Base-by-base conservation (phyloP, 2,113 vertebrate genomes). In the Buteo buteo region DNA sequence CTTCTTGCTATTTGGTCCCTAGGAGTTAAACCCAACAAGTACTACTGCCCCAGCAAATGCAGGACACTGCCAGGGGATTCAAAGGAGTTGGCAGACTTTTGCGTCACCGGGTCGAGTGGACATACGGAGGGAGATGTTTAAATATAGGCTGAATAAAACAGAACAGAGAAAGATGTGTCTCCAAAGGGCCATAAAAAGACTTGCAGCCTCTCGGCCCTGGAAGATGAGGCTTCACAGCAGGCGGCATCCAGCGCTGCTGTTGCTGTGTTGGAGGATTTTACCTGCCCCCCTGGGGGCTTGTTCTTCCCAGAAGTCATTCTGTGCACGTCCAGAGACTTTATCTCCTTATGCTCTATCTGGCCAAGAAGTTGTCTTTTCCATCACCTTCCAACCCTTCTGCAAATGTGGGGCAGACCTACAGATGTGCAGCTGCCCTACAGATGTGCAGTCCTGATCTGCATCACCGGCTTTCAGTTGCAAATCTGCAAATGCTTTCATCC, bases 141-240 rank as follows among this genome's bases (percentile, higher is more conserved):
- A 93, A 96, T 96, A 91, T 94, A 97, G 93, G 84, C 44, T 76
- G 81, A 69, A 89, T 69, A 91, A 94, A 96, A 93, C 29, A 95
- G 81, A 84, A 59, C 89, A 94, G n/a, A 87, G 57, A 58, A 20
- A 89, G 69, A 69, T 14, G 73, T 79, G 77, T 82, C 81, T 91
- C 76, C 64, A 81, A 83, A 91, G 72, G 72, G 72, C 64, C 67
- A 32, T 44, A 83, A 94, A 95, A 94, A 83, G 24, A 26, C 29
- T 44, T 29, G 72, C 45, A 88, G 67, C 76, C 62, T 65, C 79
- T 81, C 0, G 0, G 24, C 21, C 66, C 79, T 40, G 85, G 36
- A 10, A 19, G 73, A n/a, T 11, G 40, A 93, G 82, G 85, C 44
- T 76, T 57, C 4, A 0, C 36, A 89, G 77, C 32, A 45, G 4